Conservation (phyloP, 1,140 invertebrate species). For the Steinernema feltiae region DNA sequence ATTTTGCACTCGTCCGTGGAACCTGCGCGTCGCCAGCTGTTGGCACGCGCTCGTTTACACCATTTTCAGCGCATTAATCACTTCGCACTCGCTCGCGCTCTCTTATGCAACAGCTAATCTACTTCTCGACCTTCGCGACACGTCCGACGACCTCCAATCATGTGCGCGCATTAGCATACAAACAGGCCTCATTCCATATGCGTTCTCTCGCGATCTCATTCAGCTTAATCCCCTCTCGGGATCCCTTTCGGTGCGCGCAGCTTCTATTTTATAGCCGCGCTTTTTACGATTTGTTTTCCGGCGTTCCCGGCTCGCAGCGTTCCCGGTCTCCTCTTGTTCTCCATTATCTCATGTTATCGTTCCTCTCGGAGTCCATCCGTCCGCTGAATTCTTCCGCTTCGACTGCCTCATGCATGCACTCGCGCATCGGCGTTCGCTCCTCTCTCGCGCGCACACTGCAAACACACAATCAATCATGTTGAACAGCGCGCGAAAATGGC, state of each 20-base stretch:
- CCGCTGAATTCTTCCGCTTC: background rate
- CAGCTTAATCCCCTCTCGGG: conserved; percentile 4
- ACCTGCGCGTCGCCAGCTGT: too few species aligned
- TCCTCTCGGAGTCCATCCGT: background rate
- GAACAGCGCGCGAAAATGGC: conserved; percentile 13
- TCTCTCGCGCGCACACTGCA: background rate
- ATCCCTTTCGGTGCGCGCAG: background rate
- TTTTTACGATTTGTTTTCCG: conserved; percentile 12
- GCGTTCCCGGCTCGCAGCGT: background rate
- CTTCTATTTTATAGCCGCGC: background rate
- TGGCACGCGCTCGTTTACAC: background rate
- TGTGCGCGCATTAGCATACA: background rate
- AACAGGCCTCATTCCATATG: conserved; percentile 4
- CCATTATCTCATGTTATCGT: conserved; percentile 3
- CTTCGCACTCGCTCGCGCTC: too few species aligned
- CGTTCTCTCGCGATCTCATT: background rate
- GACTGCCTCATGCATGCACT: background rate
- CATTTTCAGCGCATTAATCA: background rate
- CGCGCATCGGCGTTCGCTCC: background rate
- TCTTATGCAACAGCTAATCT: conserved; percentile 8
- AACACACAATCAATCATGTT: conserved; percentile 8
- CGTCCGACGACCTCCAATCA: background rate
- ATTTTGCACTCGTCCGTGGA: too few species aligned
- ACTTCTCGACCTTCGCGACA: background rate
- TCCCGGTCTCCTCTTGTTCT: background rate